phyloP scores from a whole-genome alignment of 2,113 vertebrate genomes.

The Polypterus senegalus region DNA sequence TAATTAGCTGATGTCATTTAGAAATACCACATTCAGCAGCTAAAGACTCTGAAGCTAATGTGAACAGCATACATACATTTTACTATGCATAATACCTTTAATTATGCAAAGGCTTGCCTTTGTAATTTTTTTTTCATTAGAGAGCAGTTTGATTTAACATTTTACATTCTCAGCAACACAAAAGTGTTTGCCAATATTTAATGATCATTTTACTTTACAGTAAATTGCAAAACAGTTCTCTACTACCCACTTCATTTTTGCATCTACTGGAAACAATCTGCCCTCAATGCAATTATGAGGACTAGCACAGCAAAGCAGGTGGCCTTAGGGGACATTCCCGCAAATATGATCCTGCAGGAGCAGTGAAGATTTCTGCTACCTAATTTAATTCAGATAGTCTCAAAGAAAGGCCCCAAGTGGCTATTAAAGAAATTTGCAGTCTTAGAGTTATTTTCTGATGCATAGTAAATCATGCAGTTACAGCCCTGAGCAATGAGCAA shows the following conservation, averaged over 20 bases:
- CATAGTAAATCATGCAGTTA: constrained; percentile 15
- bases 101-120: too few relatives aligned
- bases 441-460: constrained; percentile 1
- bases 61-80: too few relatives aligned
- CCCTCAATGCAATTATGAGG: constrained; percentile 28
- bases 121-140: too few relatives aligned
- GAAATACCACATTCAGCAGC: too few relatives aligned
- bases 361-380: constrained; percentile 23
- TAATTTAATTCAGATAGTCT: constrained; percentile 31
- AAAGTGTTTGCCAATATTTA: not conserved
- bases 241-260: constrained; percentile 6
- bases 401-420: constrained; percentile 24
- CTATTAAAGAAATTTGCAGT: constrained; percentile 20
- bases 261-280: constrained; percentile 19
- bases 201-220: not conserved
- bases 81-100: too few relatives aligned
- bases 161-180: too few relatives aligned
- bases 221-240: not conserved
- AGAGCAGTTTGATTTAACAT: too few relatives aligned
- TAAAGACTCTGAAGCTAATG: too few relatives aligned
- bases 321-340: constrained; percentile 3
- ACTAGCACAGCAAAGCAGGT: constrained; percentile 3
- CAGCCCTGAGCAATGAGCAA: constrained; percentile 16
- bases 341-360: constrained; percentile 9
- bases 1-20: too few relatives aligned